These are phyloP conservation scores for Shargacucullia verbasci DNA, from an alignment of 2,888 invertebrate species.

Conservation along the genomic window DNA sequence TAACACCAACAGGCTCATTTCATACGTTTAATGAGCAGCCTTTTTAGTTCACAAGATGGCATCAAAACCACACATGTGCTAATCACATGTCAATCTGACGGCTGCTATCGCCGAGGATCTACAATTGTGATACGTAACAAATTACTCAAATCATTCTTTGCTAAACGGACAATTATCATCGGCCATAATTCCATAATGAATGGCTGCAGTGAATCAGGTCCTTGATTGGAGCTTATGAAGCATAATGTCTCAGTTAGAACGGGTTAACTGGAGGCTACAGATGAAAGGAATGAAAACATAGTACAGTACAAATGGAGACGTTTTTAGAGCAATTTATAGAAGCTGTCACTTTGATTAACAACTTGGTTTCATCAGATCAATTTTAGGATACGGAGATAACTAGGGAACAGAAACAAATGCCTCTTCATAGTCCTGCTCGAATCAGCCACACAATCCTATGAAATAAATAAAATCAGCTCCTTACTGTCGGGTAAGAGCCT, in stretches of 20 bases:
- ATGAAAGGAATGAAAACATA: slow-evolving; percentile 47
- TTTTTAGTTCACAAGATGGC: slow-evolving; percentile 40
- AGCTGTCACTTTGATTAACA: slow-evolving; percentile 34
- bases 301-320: slow-evolving; percentile 13
- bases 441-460: too few species aligned
- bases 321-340: slow-evolving; percentile 39
- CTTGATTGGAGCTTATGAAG: slow-evolving; percentile 53
- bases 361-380: slow-evolving; percentile 21
- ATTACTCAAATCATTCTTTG: slow-evolving; percentile 57
- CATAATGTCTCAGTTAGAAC: slow-evolving; percentile 42
- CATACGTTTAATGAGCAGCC: slow-evolving; percentile 42
- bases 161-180: slow-evolving; percentile 58
- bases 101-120: slow-evolving; percentile 59
- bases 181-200: slow-evolving; percentile 52
- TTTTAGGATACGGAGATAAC: slow-evolving; percentile 21
- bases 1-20: slow-evolving; percentile 42
- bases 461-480: too few species aligned
- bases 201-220: slow-evolving; percentile 35
- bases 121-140: slow-evolving; percentile 65
- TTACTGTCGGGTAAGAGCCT: too few species aligned
- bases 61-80: slow-evolving; percentile 45
- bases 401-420: background rate
- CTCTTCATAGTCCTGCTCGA: too few species aligned
- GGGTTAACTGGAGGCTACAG: slow-evolving; percentile 41
- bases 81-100: slow-evolving; percentile 69